A percentile compares a stretch with the other conserved stretches of the same genome.
These are phyloP conservation scores for Acanthococcus lagerstroemiae DNA, from an alignment of 2,888 invertebrate species.

Conservation along the genomic window DNA sequence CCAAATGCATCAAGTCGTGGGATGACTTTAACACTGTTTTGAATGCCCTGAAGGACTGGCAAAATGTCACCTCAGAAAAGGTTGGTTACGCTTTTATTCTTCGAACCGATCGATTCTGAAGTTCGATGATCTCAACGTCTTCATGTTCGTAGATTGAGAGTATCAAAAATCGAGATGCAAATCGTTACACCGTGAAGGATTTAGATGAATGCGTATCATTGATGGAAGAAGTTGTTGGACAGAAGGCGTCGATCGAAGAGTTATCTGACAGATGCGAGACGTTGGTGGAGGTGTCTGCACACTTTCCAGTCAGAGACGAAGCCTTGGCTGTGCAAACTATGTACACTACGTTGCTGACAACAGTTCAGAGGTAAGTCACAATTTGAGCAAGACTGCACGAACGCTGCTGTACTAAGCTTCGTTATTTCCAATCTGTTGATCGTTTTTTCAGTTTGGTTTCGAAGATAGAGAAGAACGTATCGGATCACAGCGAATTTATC, in stretches of 20 bases:
- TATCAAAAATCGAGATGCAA: constrained; percentile 38
- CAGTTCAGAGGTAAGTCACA: constrained; percentile 55
- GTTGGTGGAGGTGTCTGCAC: constrained; percentile 75
- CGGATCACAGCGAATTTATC: constrained; percentile 82
- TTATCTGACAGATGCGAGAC: constrained; percentile 78
- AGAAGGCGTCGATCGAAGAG: constrained; percentile 70
- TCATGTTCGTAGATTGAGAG: constrained; percentile 7
- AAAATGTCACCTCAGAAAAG: constrained; percentile 57
- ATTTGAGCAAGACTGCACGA: neutral
- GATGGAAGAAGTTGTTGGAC: constrained; percentile 61
- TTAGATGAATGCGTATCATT: constrained; percentile 62
- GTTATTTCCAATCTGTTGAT: neutral
- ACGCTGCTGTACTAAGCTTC: neutral
- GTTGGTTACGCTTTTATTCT: constrained; percentile 43
- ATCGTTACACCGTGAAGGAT: constrained; percentile 67
- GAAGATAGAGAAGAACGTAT: constrained; percentile 78
- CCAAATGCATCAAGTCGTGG: constrained; percentile 71
- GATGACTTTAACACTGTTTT: constrained; percentile 64
- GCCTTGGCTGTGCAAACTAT: constrained; percentile 73
- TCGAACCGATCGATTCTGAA: neutral
- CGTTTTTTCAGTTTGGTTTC: constrained; percentile 51
- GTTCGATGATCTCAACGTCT: neutral
- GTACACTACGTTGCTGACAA: constrained; percentile 67
- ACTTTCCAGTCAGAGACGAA: constrained; percentile 74
- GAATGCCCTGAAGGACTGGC: constrained; percentile 63